Base-by-base conservation (phyloP, 2,797 vertebrate species). In the Ctenopoma kingsleyae region DNA sequence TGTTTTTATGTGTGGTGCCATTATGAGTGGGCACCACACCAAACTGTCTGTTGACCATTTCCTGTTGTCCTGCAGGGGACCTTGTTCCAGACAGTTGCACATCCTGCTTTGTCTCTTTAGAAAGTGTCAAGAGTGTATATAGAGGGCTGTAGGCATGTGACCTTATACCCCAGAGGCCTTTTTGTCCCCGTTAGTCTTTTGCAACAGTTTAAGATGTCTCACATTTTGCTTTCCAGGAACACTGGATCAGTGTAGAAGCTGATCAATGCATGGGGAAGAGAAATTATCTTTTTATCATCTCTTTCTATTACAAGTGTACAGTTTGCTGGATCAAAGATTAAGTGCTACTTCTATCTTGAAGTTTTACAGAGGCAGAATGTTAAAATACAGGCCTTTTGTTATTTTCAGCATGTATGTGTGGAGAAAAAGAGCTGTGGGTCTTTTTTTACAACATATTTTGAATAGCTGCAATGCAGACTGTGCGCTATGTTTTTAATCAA, bases 121-220 rank as follows among this genome's bases (percentile, higher is more conserved):
- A 62, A 80, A 49, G 73, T 36, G 47, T 79, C 51, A 73, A n/a
- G 82, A 76, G 35, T 77, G 76, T 80, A 80, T 47, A 81, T 80
- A 78, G 71, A 87, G 62, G 74, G 79, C 78, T 84, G 74, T 52
- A 72, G 84, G 79, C 82, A 86, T 87, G 89, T 84, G 84, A 85
- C 74, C 73, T 13, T 82, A 80, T 55, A 92, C 90, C 87, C 90
- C 83, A 90, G 89, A 90, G 91, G 89, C 90, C 90, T 93, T 93
- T 93, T 52, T 72, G 81, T 89, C 91, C 76, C 56, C 72, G 41
- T 71, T 59, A 40, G 57, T 89, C 40, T 60, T 71, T 70, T 78
- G 71, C 72, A 67, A 75, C 62, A 66, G 56, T 78, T 67, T 61
- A 72, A 77, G 54, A 59, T 62, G 82, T 83, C 66, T 64, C 41